phyloP scores from a whole-genome alignment of 2,888 invertebrate species.

The Hemithea aestivaria region DNA sequence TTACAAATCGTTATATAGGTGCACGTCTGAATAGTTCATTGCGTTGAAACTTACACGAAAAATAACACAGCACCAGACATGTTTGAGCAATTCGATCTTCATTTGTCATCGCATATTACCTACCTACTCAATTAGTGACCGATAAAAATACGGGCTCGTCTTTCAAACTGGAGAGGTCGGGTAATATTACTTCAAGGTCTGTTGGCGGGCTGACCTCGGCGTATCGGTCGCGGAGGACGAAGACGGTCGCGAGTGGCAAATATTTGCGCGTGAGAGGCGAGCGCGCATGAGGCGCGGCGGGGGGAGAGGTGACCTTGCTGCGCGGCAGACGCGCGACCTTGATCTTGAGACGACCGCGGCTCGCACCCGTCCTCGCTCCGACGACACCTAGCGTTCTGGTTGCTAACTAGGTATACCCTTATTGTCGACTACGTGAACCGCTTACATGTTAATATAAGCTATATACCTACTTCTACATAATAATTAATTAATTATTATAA shows the following conservation, averaged over 20 bases:
- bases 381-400: constrained; percentile 51
- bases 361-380: constrained; percentile 35
- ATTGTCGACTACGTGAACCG: constrained; percentile 2
- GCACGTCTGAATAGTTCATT: no score
- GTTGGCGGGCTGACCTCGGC: constrained; percentile 73
- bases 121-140: constrained; percentile 36
- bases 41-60: no score
- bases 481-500: no score
- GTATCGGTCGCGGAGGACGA: constrained; percentile 77
- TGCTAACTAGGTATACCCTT: constrained; percentile 12
- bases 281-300: constrained; percentile 30
- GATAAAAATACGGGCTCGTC: constrained; percentile 57
- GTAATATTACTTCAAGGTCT: constrained; percentile 74
- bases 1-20: no score
- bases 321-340: constrained; percentile 73
- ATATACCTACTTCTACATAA: no score
- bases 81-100: constrained; percentile 6
- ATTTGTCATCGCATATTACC: constrained; percentile 13
- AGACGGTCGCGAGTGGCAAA: constrained; percentile 76
- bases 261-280: constrained; percentile 60
- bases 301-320: constrained; percentile 63
- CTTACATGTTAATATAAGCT: no score
- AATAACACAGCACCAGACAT: no score
- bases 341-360: constrained; percentile 78
- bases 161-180: constrained; percentile 68